Evolutionary conservation across 1,140 invertebrate genomes (phyloP).

Genomic region (Triops cancriformis): DNA sequence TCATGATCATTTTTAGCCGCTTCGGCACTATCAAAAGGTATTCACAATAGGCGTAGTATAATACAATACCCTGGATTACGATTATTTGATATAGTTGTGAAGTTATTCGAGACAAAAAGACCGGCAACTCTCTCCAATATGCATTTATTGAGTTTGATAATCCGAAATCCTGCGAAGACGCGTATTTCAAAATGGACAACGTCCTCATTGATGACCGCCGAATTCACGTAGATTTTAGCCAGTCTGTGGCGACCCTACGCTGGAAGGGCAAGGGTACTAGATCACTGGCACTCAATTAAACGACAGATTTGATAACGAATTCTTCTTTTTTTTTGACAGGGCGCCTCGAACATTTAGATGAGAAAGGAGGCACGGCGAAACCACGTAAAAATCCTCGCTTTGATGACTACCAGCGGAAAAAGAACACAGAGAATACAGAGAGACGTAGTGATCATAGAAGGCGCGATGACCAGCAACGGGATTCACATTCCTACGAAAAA

Average conservation of each 20-base stretch:
- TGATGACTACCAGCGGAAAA: background rate
- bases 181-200: constrained; percentile 99
- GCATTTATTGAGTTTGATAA: constrained; percentile 98
- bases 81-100: constrained; percentile 62
- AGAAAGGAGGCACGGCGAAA: background rate
- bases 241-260: constrained; percentile 87
- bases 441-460: background rate
- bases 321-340: background rate
- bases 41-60: background rate
- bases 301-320: too few species aligned
- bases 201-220: constrained; percentile 96
- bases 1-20: constrained; percentile 95
- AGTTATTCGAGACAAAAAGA: constrained; percentile 89
- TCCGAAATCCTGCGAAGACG: constrained; percentile 88
- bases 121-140: constrained; percentile 93
- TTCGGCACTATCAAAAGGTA: constrained; percentile 85
- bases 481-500: background rate
- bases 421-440: background rate
- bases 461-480: background rate
- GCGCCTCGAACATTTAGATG: constrained; percentile 25
- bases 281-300: background rate
- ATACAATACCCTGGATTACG: background rate
- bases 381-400: background rate
- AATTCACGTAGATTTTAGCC: constrained; percentile 99
- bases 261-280: constrained; percentile 66